phyloP scores from a whole-genome alignment of 2,797 vertebrate species.

The Sebastes hubbsi region DNA sequence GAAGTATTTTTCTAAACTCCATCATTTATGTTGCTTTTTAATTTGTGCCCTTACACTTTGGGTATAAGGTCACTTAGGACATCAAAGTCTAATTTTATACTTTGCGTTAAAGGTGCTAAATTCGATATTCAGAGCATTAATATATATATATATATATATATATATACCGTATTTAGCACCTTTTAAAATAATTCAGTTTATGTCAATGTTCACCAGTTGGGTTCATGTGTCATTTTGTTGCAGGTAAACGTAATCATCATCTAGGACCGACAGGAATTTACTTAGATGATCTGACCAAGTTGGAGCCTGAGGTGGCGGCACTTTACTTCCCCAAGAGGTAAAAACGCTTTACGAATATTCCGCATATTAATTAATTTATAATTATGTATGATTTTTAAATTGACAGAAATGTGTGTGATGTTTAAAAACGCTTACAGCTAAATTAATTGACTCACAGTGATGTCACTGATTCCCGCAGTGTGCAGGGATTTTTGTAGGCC shows the following conservation, averaged over 20 bases:
- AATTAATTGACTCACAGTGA: fast-evolving
- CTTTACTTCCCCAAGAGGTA: slow-evolving; percentile 91
- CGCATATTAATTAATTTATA: background rate
- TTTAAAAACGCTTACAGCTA: too few species aligned
- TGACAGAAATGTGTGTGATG: background rate
- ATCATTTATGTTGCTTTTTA: background rate
- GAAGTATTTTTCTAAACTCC: background rate
- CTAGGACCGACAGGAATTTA: slow-evolving; percentile 86
- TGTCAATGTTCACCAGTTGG: background rate
- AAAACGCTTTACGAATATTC: background rate
- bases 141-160: too few species aligned
- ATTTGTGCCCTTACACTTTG: background rate
- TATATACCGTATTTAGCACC: too few species aligned
- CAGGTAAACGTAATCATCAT: slow-evolving; percentile 85
- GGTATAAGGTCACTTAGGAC: too few species aligned
- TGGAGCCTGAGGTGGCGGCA: slow-evolving; percentile 84
- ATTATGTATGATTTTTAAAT: background rate
- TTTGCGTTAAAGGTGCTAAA: background rate
- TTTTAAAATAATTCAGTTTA: background rate
- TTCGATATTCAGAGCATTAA: too few species aligned
- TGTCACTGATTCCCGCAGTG: background rate
- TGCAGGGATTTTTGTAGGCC: too few species aligned
- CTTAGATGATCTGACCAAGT: slow-evolving; percentile 86
- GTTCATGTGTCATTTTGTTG: background rate
- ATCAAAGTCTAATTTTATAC: background rate